Evolutionary conservation across 2,888 invertebrate genomes (phyloP).

Genomic region (Lasioglossum figueresi): DNA sequence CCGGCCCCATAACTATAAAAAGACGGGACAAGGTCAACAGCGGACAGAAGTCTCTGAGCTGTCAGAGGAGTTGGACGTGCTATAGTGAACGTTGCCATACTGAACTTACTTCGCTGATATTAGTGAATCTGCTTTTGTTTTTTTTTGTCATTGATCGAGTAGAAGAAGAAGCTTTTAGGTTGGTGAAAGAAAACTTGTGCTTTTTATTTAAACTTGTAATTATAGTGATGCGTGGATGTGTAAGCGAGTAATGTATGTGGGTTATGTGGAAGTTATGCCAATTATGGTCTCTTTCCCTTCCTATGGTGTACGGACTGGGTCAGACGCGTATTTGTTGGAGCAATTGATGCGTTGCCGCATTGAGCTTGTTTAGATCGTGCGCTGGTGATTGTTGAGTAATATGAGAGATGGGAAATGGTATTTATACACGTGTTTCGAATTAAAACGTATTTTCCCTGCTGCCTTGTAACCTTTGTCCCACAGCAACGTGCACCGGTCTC

Average conservation of each 20-base stretch:
- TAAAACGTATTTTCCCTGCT: neutral
- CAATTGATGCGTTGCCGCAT: neutral
- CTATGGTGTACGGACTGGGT: neutral
- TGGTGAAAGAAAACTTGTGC: conserved; percentile 18
- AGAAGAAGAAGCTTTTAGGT: conserved; percentile 29
- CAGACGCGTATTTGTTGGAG: neutral
- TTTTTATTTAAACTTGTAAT: neutral
- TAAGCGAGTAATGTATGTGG: neutral
- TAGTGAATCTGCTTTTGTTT: neutral
- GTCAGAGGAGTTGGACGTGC: conserved; percentile 73
- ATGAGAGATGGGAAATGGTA: neutral
- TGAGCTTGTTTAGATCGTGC: neutral
- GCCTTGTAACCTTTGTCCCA: neutral
- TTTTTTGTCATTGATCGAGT: neutral
- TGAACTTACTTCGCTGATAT: neutral
- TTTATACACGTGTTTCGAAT: neutral
- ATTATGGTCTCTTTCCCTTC: neutral
- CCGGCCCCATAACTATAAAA: conserved; percentile 71
- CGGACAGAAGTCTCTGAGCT: conserved; percentile 74
- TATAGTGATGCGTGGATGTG: neutral
- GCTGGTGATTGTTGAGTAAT: neutral
- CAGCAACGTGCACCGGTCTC: conserved; percentile 14
- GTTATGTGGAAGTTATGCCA: neutral
- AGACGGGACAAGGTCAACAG: conserved; percentile 81
- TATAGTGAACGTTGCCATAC: conserved; percentile 14